Base-by-base conservation (phyloP, 2,797 vertebrate genomes). In the Huso huso region DNA sequence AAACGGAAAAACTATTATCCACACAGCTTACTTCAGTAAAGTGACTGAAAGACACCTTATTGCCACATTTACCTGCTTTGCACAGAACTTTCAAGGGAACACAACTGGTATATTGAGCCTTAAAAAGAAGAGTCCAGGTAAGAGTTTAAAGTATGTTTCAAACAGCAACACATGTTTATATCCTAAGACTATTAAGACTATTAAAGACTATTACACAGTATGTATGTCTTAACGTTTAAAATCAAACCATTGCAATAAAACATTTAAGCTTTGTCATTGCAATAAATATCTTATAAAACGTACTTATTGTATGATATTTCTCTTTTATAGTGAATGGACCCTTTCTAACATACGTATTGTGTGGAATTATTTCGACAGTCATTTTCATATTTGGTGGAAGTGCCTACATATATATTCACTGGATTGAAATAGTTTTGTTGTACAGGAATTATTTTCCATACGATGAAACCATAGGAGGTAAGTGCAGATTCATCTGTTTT, bases 361-460 rank as follows among this genome's bases (percentile, higher is more conserved):
- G 67, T 58, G 81, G 74, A 3, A 77, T 80, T 0, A 3, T 88
- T 60, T 70, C 51, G 3, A 52, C 49, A 2, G 67, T 93, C 11
- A 57, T 87, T 66, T 72, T 81, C 7, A 3, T 87, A 2, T 63
- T 83, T 66, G 69, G 69, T 7, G 69, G 79, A 18, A 71, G 68
- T 18, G 73, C 78, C 1, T 49, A 87, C 51, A 11, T 90, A 67
- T 89, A 83, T 66, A 60, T 77, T 49, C 83, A 89, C 76, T 88
- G 92, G 91, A 78, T 93, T 68, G 95, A 96, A 78, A 72, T 94
- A 49, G 71, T 84, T 67, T 77, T 97, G 11, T 76, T 93, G 50
- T 93, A 81, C 79, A 83, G 84, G 73, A 88, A 83, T 70, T 83
- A 80, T 70, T 62, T 83, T 64, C 81, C 70, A 67, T 77, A 74